phyloP scores from a whole-genome alignment of 2,113 vertebrate genomes.

The Glaucidium brasilianum region DNA sequence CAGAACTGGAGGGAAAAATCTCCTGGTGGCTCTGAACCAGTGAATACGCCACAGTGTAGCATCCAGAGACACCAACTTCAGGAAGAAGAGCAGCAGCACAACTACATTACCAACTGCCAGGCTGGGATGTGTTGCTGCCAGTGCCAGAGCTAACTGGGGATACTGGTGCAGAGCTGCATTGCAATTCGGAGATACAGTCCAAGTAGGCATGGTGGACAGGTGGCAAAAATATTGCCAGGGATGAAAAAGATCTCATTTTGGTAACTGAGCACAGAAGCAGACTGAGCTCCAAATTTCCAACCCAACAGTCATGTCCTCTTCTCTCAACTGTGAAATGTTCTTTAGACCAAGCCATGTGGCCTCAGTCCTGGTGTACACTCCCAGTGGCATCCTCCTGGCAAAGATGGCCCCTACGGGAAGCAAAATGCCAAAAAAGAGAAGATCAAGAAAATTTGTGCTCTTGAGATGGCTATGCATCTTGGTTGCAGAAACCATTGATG shows the following conservation, averaged over 20 bases:
- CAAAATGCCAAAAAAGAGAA: not conserved
- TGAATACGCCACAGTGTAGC: not conserved
- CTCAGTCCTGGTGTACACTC: not conserved
- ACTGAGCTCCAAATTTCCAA: not conserved
- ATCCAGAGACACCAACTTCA: not conserved
- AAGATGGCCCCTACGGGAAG: not conserved
- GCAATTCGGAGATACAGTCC: not conserved
- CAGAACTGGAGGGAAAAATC: not conserved
- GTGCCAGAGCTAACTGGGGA: not conserved
- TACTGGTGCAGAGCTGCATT: not conserved
- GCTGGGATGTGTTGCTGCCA: not conserved
- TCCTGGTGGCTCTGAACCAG: not conserved
- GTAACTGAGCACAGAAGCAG: not conserved
- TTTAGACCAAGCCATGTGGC: not conserved
- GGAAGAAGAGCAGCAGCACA: not conserved
- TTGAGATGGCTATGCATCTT: accelerated
- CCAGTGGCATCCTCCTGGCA: not conserved
- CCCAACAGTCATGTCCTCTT: not conserved
- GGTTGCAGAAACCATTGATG: not conserved
- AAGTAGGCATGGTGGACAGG: not conserved
- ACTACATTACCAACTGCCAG: not conserved
- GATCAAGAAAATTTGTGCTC: not conserved
- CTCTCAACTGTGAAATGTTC: not conserved
- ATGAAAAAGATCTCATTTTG: not conserved
- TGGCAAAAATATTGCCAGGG: not conserved